These are phyloP conservation scores for Cylas formicarius DNA, from an alignment of 1,140 invertebrate genomes.

Conservation along the genomic window DNA sequence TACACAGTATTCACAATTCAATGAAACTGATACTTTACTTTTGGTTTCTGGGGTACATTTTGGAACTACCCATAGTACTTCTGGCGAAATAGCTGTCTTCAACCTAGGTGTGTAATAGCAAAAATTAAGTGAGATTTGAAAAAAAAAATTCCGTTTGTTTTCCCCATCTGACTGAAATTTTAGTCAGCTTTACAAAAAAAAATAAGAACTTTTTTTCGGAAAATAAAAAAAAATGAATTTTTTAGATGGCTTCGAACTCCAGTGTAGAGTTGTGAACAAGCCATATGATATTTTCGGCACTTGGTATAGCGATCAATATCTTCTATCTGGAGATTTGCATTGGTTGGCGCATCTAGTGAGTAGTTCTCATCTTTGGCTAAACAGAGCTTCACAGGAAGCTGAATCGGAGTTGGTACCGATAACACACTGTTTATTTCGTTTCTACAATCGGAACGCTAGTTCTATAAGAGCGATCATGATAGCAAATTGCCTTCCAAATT, in stretches of 20 bases:
- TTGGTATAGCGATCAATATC: slow-evolving; percentile 79
- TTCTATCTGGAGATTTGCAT: slow-evolving; percentile 72
- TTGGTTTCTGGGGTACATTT: slow-evolving; percentile 83
- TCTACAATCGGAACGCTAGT: slow-evolving; percentile 78
- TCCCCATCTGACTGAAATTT: too few species aligned
- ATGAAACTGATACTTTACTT: slow-evolving; percentile 72
- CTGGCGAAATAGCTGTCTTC: slow-evolving; percentile 84
- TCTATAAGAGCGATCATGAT: slow-evolving; percentile 69
- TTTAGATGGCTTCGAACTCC: slow-evolving; percentile 61
- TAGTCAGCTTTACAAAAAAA: too few species aligned
- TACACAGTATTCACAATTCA: slow-evolving; percentile 84
- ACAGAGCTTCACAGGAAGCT: slow-evolving; percentile 74
- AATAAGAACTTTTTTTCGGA: neutral
- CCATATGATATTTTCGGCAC: slow-evolving; percentile 86
- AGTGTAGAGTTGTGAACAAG: slow-evolving; percentile 76
- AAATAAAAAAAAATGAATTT: slow-evolving; percentile 2
- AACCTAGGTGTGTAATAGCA: too few species aligned
- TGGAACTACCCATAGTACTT: slow-evolving; percentile 68
- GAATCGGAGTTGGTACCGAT: slow-evolving; percentile 76
- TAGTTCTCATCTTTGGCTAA: slow-evolving; percentile 73
- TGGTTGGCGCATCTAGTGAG: slow-evolving; percentile 76
- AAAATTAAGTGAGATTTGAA: too few species aligned
- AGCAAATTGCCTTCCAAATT: slow-evolving; percentile 56
- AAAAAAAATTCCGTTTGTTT: too few species aligned
- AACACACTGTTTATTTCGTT: slow-evolving; percentile 68